phyloP scores from a whole-genome alignment of 2,797 vertebrate species.

The Bufotes viridis region DNA sequence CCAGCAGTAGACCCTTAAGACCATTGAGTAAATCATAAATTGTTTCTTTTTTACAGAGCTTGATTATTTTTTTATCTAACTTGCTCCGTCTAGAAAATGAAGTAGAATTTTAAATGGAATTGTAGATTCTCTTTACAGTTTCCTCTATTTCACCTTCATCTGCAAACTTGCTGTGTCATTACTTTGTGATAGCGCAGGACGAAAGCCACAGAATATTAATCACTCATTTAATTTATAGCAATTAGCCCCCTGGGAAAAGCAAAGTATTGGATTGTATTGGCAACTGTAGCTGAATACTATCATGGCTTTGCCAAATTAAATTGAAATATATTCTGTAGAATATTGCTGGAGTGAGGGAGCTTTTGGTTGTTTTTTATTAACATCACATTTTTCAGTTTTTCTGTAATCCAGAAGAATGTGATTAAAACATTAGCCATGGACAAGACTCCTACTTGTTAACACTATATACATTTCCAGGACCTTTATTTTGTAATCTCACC shows the following conservation, averaged over 20 bases:
- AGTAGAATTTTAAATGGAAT: too few species aligned
- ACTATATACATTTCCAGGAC: neutral
- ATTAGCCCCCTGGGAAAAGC: neutral
- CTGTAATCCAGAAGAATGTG: slow-evolving; percentile 3
- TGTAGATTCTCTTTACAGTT: neutral
- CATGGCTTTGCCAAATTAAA: slow-evolving; percentile 2
- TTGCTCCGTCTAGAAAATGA: neutral
- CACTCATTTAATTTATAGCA: neutral
- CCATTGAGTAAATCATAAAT: too few species aligned
- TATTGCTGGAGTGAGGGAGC: neutral
- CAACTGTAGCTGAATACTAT: slow-evolving; percentile 8
- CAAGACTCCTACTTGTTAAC: slow-evolving; percentile 1
- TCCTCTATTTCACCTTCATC: neutral
- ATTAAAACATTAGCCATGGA: slow-evolving; percentile 16
- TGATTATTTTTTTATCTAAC: neutral
- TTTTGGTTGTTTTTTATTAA: neutral
- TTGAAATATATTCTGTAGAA: neutral
- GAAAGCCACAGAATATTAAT: neutral
- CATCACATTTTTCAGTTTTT: neutral
- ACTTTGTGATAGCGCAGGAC: neutral
- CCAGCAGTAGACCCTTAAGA: too few species aligned
- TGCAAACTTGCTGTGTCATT: slow-evolving; percentile 1
- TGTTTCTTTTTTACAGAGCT: neutral
- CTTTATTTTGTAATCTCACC: neutral
- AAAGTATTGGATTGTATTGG: neutral